Evolutionary conservation across 1,140 invertebrate genomes (phyloP).

Genomic region (Leptonema lineaticorne): DNA sequence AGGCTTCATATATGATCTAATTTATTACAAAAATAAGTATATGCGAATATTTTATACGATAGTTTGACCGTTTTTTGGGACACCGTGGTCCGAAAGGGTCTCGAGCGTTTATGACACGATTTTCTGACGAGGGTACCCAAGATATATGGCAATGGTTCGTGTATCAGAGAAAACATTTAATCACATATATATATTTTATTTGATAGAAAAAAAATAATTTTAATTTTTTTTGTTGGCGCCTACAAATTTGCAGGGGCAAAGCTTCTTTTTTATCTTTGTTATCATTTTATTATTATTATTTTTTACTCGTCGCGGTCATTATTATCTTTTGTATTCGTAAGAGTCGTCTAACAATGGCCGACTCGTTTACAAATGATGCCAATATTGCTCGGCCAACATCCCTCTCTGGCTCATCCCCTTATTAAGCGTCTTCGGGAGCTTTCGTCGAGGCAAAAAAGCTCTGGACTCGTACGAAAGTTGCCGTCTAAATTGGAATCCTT

Average conservation of each 20-base stretch:
- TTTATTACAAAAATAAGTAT: background rate
- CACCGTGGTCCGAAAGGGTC: background rate
- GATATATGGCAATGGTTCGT: conserved; percentile 17
- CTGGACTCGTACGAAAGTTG: background rate
- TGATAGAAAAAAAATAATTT: no score
- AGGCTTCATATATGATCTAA: background rate
- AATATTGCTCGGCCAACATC: conserved; percentile 15
- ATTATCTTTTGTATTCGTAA: background rate
- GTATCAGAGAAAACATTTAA: no score
- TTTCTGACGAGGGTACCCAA: conserved; percentile 13
- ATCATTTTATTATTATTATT: no score
- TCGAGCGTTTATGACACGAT: conserved; percentile 17
- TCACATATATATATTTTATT: no score
- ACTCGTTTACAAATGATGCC: conserved; percentile 16
- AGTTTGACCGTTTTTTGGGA: background rate
- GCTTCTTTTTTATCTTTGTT: no score
- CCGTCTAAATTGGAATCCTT: background rate
- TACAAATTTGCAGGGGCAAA: no score
- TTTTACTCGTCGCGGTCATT: background rate
- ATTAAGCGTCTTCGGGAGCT: background rate
- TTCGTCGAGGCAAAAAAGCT: no score
- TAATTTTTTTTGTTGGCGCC: no score
- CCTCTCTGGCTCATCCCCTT: background rate
- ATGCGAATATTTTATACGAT: background rate
- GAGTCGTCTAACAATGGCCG: conserved; percentile 9